Base-by-base conservation (phyloP, 2,797 vertebrate genomes). In the Macroramphosus scolopax region DNA sequence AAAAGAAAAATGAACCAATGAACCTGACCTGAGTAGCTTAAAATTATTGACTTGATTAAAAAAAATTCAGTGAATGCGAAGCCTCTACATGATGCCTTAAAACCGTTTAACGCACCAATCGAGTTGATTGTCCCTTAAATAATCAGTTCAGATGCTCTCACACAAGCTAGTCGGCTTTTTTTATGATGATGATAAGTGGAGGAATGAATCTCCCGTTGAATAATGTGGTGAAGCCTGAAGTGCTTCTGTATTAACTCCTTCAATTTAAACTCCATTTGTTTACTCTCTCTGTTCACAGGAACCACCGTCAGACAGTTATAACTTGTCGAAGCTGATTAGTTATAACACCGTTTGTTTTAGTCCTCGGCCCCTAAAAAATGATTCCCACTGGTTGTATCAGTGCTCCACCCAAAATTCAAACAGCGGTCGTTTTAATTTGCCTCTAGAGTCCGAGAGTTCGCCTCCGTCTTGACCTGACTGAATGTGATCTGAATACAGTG, bases 401-500 rank as follows among this genome's bases (percentile, higher is more conserved):
- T 13, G n/a, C 17, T 52, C 5, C 4, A 45, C 17, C 41, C n/a
- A 26, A 9, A 29, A 9, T 41, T 14, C 11, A 17, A 30, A 43
- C 8, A 1, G 6, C 25, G 36, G 12, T 35, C 1, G 38, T 51
- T 41, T 7, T 29, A 17, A 46, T 62, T n/a, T n/a, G n/a, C 40
- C n/a, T 41, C 13, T 18, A 5, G 33, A 41, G 13, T 44, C 35
- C 1, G 6, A 44, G 31, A 18, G 28, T 40, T 34, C 13, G 54
- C 29, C 28, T 60, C 20, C 2, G 18, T 58, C 38, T 60, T 30
- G 14, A 62, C 56, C 61, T 44, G 62, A 43, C 65, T 71, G 72
- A 78, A 77, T 66, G 75, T 75, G 58, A 75, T 48, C 41, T 54
- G 42, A 64, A 54, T 47, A 34, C 37, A 64, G 67, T 65, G 56